Percentiles rank a stretch among this genome's conserved stretches.
Conservation (phyloP, 2,888 invertebrate species). For the Lamproptera curius region DNA sequence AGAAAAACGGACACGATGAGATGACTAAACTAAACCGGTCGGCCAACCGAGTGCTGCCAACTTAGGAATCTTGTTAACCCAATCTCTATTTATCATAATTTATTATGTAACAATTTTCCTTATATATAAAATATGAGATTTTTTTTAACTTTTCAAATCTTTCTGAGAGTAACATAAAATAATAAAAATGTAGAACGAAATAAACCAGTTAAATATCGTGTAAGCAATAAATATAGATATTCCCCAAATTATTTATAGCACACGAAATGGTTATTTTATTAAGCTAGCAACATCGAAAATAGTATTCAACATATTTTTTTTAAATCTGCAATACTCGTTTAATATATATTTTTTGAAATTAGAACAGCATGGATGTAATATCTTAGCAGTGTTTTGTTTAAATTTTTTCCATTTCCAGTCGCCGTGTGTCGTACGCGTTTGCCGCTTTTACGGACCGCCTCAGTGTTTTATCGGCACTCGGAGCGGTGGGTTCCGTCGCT, state of each 20-base stretch:
- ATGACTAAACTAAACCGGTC: constrained; percentile 61
- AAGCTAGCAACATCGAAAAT: not conserved
- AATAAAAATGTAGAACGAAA: not conserved
- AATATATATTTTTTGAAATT: not conserved
- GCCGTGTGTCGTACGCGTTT: constrained; percentile 20
- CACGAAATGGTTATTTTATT: not conserved
- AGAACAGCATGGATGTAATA: not conserved
- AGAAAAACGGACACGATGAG: constrained; percentile 56
- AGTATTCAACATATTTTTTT: not conserved
- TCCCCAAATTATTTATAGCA: no score
- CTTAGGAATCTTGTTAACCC: constrained; percentile 23
- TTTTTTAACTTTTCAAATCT: no score
- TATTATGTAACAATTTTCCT: no score
- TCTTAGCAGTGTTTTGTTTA: not conserved
- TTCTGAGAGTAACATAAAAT: not conserved
- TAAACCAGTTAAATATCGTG: not conserved
- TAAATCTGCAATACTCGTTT: not conserved
- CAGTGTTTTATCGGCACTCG: constrained; percentile 62
- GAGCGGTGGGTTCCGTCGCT: constrained; percentile 49
- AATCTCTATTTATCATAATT: no score
- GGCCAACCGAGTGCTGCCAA: constrained; percentile 28
- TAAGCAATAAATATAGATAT: not conserved
- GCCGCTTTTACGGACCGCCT: constrained; percentile 9
- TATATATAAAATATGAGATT: no score
- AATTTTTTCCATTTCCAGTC: constrained; percentile 10